Conservation (phyloP, 92 coral and sea anemone genomes). For the Umimayanthus kanabou region DNA sequence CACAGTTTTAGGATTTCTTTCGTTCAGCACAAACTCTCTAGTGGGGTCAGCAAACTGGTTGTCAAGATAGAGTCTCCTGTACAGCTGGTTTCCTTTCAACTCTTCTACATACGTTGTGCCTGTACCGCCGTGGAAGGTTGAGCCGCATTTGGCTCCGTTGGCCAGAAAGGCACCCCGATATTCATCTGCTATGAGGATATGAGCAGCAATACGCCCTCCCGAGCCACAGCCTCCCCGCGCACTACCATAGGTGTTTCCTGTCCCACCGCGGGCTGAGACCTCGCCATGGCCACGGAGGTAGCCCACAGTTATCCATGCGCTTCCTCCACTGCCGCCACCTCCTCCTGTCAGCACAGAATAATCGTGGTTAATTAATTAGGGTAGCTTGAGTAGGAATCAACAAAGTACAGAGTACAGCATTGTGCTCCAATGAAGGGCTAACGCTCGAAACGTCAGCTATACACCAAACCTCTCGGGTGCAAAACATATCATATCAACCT, state of each 20-base stretch:
- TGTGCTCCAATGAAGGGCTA: too few relatives aligned
- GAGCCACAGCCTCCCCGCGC: conserved; percentile 72
- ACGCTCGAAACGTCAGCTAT: too few relatives aligned
- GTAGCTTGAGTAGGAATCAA: too few relatives aligned
- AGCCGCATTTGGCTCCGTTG: conserved; percentile 56
- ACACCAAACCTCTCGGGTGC: too few relatives aligned
- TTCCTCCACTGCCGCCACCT: conserved; percentile 81
- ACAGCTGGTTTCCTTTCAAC: conserved; percentile 18
- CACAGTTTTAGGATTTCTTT: conserved; percentile 60
- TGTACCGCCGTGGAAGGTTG: conserved; percentile 62
- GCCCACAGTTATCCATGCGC: conserved; percentile 61
- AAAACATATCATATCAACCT: too few relatives aligned
- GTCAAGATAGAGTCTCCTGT: conserved; percentile 64
- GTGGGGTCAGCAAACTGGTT: conserved; percentile 61
- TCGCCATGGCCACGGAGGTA: conserved; percentile 67
- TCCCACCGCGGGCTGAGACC: conserved; percentile 60
- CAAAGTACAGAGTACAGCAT: too few relatives aligned
- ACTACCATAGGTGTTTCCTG: conserved; percentile 47
- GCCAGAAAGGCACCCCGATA: conserved; percentile 59
- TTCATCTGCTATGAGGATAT: conserved; percentile 56
- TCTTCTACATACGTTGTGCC: conserved; percentile 67
- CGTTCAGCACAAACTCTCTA: conserved; percentile 56
- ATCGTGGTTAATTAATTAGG: too few relatives aligned
- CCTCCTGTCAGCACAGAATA: conserved; percentile 35
- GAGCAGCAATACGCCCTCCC: conserved; percentile 68